phyloP scores from a whole-genome alignment of 2,888 invertebrate species.

The Portevinia maculata region DNA sequence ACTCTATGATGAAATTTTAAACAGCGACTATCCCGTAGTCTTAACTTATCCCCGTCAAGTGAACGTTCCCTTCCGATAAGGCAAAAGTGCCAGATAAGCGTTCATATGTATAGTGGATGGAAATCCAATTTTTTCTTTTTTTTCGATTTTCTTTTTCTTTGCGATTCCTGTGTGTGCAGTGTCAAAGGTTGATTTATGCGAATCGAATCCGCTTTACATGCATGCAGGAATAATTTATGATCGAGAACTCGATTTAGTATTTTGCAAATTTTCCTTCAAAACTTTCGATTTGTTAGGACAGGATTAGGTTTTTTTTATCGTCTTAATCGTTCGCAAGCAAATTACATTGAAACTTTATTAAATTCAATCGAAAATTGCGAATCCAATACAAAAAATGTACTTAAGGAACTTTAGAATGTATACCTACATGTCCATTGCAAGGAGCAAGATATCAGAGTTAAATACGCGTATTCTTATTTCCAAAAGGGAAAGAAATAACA shows the following conservation, averaged over 20 bases:
- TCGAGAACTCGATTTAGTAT: conserved; percentile 58
- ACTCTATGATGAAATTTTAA: conserved; percentile 72
- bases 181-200: conserved; percentile 73
- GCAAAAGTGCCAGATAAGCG: conserved; percentile 69
- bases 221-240: conserved; percentile 70
- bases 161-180: conserved; percentile 46
- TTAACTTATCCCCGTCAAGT: conserved; percentile 69
- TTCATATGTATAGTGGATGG: conserved; percentile 49
- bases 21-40: conserved; percentile 66
- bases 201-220: conserved; percentile 72
- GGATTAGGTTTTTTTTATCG: conserved; percentile 21
- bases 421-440: conserved; percentile 1
- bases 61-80: conserved; percentile 57
- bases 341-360: background rate
- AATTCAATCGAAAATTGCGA: conserved; percentile 28
- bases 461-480: background rate
- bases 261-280: conserved; percentile 58
- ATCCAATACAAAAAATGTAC: background rate
- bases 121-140: conserved; percentile 58
- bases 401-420: background rate
- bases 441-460: background rate
- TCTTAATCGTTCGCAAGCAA: conserved; percentile 7
- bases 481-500: conserved; percentile 16
- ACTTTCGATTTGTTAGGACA: conserved; percentile 46
- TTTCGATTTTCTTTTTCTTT: conserved; percentile 39